Evolutionary conservation across 2,888 invertebrate genomes (phyloP).

Genomic region (Caenorhabditis macrosperma): DNA sequence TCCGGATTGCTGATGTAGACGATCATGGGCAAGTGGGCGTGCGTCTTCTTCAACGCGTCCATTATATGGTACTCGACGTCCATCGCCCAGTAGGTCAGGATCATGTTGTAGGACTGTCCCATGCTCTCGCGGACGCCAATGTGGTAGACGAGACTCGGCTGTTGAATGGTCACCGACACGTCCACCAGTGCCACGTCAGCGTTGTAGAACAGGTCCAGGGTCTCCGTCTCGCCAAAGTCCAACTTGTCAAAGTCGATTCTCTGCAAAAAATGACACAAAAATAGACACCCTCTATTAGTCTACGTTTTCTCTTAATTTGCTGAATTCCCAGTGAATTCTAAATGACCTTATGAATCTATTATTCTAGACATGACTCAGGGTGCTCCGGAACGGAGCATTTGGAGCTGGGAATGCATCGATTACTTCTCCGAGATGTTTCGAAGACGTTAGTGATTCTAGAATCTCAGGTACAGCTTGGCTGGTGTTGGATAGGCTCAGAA

Average conservation of each 20-base stretch:
- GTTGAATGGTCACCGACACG: slow-evolving; percentile 90
- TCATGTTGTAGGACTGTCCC: slow-evolving; percentile 79
- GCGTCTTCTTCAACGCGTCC: slow-evolving; percentile 77
- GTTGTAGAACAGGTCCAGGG: slow-evolving; percentile 95
- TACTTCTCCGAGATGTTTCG: too few relatives aligned
- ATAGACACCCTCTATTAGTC: not conserved
- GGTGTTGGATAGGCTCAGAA: too few relatives aligned
- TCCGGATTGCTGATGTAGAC: slow-evolving; percentile 68
- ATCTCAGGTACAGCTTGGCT: too few relatives aligned
- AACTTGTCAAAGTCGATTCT: slow-evolving; percentile 89
- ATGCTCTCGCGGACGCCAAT: slow-evolving; percentile 94
- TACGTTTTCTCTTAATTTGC: too few relatives aligned
- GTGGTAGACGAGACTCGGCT: slow-evolving; percentile 94
- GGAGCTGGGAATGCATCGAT: too few relatives aligned
- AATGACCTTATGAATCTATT: too few relatives aligned
- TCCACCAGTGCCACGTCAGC: slow-evolving; percentile 98
- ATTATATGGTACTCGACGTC: slow-evolving; percentile 72
- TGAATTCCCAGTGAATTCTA: too few relatives aligned
- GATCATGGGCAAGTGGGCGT: slow-evolving; percentile 75
- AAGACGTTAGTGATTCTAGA: too few relatives aligned
- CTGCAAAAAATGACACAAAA: slow-evolving; percentile 64
- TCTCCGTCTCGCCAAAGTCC: slow-evolving; percentile 96
- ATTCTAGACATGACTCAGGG: too few relatives aligned
- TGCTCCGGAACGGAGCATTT: too few relatives aligned
- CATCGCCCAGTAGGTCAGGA: slow-evolving; percentile 63